phyloP scores from a whole-genome alignment of 1,140 invertebrate species.

The Anoplolepis gracilipes region DNA sequence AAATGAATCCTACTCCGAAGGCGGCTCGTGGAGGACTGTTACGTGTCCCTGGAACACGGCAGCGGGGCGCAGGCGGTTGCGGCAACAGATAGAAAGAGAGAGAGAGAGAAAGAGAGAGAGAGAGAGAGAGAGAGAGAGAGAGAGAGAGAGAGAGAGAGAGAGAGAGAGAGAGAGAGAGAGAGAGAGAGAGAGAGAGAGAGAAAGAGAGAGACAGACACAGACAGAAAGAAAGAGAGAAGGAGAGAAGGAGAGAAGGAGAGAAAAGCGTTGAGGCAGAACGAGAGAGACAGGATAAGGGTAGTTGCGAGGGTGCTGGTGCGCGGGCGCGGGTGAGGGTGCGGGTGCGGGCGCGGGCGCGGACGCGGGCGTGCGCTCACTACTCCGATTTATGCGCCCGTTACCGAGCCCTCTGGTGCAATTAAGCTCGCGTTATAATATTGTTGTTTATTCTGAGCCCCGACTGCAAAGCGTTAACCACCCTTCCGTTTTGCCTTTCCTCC shows the following conservation, averaged over 20 bases:
- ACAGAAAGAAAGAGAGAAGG: slow-evolving; percentile 35
- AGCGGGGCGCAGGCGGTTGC: slow-evolving; percentile 58
- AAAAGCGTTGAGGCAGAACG: no score
- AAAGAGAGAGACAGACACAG: no score
- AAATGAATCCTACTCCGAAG: slow-evolving; percentile 83
- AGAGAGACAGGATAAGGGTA: slow-evolving; percentile 63
- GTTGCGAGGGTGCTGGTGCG: slow-evolving; percentile 74
- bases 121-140: slow-evolving; percentile 40
- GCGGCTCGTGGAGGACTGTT: slow-evolving; percentile 70
- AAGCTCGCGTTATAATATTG: slow-evolving; percentile 86
- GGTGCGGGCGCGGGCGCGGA: no score
- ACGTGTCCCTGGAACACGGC: slow-evolving; percentile 63
- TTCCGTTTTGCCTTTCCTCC: slow-evolving; percentile 59
- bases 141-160: slow-evolving; percentile 41
- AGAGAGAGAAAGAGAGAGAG: slow-evolving; percentile 34
- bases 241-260: slow-evolving; percentile 38
- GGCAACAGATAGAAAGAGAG: slow-evolving; percentile 40
- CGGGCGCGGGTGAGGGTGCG: no score
- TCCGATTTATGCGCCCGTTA: slow-evolving; percentile 84
- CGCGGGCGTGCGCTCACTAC: slow-evolving; percentile 69
- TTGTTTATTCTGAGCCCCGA: slow-evolving; percentile 83
- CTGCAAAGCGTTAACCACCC: slow-evolving; percentile 81
- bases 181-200: no score
- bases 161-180: slow-evolving; percentile 40
- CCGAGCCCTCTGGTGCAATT: slow-evolving; percentile 84